Conservation (phyloP, 2,888 invertebrate species). For the Tipula vernalis region DNA sequence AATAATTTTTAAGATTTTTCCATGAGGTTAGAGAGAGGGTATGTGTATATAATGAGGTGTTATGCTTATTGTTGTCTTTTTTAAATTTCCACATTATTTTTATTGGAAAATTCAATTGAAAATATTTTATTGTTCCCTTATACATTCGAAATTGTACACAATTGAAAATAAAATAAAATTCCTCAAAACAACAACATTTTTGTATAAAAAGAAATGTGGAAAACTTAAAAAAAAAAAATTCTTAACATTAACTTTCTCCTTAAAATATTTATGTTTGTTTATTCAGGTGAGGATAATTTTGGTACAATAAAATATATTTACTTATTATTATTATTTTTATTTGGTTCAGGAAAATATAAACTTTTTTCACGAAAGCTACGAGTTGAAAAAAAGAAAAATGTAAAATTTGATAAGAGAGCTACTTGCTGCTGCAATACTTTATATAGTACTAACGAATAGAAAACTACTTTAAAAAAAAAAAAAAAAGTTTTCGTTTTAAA, state of each 20-base stretch:
- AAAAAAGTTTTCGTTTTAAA: not conserved
- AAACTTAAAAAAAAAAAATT: not conserved
- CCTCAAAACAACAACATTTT: not conserved
- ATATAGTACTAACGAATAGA: not conserved
- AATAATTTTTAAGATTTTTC: not conserved
- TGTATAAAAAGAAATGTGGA: not conserved
- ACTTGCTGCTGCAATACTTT: not conserved
- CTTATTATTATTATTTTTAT: not conserved
- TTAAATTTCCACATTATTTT: not conserved
- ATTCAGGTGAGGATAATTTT: not conserved
- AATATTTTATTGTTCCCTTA: not conserved
- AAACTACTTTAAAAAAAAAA: not conserved
- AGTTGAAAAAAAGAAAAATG: not conserved
- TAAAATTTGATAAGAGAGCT: not conserved
- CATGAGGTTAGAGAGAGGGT: not conserved
- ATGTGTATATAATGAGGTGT: not conserved
- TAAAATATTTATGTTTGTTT: constrained; percentile 4
- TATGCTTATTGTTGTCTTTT: not conserved
- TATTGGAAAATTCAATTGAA: not conserved
- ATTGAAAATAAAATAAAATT: not conserved
- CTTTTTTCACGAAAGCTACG: not conserved
- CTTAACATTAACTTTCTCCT: not conserved
- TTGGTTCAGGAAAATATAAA: not conserved
- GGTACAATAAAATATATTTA: not conserved
- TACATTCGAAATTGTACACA: not conserved